phyloP scores from a whole-genome alignment of 2,797 vertebrate species.

The Meda fulgida region DNA sequence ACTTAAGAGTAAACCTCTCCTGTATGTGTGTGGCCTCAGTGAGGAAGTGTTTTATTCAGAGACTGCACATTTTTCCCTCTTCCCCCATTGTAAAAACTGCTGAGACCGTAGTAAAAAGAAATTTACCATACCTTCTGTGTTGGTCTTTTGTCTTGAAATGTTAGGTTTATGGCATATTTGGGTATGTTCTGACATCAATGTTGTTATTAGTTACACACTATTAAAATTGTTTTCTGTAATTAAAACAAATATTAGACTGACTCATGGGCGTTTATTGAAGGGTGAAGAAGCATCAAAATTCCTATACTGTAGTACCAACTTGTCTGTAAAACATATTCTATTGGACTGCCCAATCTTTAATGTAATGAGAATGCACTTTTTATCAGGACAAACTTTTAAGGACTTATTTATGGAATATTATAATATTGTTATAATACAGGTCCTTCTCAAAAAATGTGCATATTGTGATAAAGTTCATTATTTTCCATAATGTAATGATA shows the following conservation, averaged over 20 bases:
- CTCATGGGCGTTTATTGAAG: no score
- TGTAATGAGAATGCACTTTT: no score
- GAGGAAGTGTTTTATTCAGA: slow-evolving; percentile 24
- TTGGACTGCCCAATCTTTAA: no score
- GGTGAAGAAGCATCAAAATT: no score
- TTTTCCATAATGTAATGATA: no score
- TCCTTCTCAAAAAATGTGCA: no score
- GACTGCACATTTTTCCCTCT: background rate
- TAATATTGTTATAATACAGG: no score
- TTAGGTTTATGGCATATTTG: background rate
- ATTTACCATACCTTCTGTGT: slow-evolving; percentile 53
- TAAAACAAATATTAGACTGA: background rate
- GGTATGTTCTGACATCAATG: background rate
- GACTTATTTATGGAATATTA: no score
- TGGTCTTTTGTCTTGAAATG: background rate
- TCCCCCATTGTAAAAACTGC: slow-evolving; percentile 54
- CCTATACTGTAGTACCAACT: no score
- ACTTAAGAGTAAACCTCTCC: slow-evolving; percentile 75
- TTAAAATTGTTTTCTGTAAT: background rate
- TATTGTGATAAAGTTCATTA: no score
- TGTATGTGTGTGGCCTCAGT: slow-evolving; percentile 35
- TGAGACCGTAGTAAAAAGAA: slow-evolving; percentile 60
- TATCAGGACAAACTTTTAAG: no score
- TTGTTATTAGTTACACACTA: background rate
- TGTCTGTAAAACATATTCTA: no score